These are phyloP conservation scores for Drosophila tanythrix DNA, from an alignment of 2,888 invertebrate genomes.

Conservation along the genomic window DNA sequence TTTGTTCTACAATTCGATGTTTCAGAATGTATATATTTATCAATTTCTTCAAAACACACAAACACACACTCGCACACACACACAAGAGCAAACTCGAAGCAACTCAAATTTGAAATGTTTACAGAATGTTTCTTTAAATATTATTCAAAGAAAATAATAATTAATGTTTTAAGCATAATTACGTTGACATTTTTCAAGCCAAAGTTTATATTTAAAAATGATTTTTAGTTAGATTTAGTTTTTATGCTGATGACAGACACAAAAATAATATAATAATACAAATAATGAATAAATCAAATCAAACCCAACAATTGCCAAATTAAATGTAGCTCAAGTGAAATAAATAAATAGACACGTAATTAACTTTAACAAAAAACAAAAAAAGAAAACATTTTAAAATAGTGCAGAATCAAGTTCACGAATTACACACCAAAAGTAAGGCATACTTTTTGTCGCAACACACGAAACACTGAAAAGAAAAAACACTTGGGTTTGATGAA, in stretches of 20 bases:
- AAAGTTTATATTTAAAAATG: slow-evolving; percentile 81
- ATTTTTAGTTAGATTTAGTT: slow-evolving; percentile 75
- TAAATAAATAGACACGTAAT: slow-evolving; percentile 70
- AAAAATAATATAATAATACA: slow-evolving; percentile 32
- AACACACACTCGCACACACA: slow-evolving; percentile 26
- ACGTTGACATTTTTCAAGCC: slow-evolving; percentile 83
- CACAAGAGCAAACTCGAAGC: slow-evolving; percentile 54
- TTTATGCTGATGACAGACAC: slow-evolving; percentile 59
- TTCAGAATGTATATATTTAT: slow-evolving; percentile 68
- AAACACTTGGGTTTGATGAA: slow-evolving; percentile 71
- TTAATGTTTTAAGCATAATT: slow-evolving; percentile 65
- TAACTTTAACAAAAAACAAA: slow-evolving; percentile 55
- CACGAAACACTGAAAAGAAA: slow-evolving; percentile 20
- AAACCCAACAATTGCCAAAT: slow-evolving; percentile 85
- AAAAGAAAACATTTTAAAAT: slow-evolving; percentile 55
- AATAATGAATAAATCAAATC: slow-evolving; percentile 67
- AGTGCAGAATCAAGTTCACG: slow-evolving; percentile 42
- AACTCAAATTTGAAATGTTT: slow-evolving; percentile 60
- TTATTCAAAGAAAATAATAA: slow-evolving; percentile 30
- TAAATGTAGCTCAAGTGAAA: slow-evolving; percentile 84
- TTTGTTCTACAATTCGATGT: slow-evolving; percentile 36
- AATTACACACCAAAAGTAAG: slow-evolving; percentile 59
- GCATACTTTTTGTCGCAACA: slow-evolving; percentile 67
- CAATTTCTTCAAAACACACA: slow-evolving; percentile 38
- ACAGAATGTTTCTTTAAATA: slow-evolving; percentile 46